Conservation (phyloP, 2,113 vertebrate species). For the Pionites leucogaster region DNA sequence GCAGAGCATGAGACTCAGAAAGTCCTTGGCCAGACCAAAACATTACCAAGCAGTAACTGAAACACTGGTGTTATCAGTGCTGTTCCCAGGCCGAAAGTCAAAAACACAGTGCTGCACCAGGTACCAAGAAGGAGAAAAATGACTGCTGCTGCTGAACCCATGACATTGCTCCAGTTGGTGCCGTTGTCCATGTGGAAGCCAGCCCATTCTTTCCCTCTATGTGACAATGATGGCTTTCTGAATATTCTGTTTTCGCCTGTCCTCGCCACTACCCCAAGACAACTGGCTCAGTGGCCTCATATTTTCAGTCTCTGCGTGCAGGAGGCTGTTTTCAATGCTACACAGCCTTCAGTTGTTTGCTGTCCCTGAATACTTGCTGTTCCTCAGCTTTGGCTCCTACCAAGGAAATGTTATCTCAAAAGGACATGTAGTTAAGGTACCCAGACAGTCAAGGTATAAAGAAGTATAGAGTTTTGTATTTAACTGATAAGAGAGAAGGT, state of each 20-base stretch:
- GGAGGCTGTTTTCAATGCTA: background rate
- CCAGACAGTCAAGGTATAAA: background rate
- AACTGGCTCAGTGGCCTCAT: background rate
- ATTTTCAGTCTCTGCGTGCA: background rate
- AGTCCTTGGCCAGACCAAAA: too few relatives aligned
- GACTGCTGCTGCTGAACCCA: too few relatives aligned
- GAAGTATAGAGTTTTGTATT: background rate
- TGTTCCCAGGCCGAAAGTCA: too few relatives aligned
- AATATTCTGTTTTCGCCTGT: background rate
- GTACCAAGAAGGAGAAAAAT: too few relatives aligned
- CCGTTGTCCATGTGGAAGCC: background rate
- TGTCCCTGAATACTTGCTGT: background rate
- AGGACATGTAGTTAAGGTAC: background rate
- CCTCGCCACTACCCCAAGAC: background rate
- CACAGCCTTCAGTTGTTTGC: background rate
- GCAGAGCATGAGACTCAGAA: too few relatives aligned
- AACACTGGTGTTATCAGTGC: too few relatives aligned
- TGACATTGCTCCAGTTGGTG: background rate
- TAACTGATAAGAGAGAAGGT: background rate
- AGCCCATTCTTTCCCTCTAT: background rate
- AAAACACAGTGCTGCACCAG: too few relatives aligned
- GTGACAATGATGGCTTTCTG: background rate
- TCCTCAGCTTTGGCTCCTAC: background rate
- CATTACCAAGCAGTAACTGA: too few relatives aligned
- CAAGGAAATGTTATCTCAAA: background rate